Base-by-base conservation (phyloP, 2,888 invertebrate species). In the Ashinkailepas kermadecensis region DNA sequence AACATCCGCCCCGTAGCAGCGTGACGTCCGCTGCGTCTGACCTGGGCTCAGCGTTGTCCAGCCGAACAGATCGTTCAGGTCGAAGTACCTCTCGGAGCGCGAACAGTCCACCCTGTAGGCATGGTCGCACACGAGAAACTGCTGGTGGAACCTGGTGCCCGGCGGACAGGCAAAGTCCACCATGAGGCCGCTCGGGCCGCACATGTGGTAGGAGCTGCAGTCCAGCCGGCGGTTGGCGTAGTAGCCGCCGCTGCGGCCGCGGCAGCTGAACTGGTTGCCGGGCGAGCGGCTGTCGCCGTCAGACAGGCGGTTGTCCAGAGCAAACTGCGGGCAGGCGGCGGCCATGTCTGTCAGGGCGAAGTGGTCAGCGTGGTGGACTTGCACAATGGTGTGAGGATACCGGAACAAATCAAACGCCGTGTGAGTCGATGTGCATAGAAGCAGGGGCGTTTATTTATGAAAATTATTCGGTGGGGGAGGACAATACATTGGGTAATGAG, bases 101-200 rank as follows among this genome's bases (percentile, higher is more conserved):
- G 79, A 7, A 9, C 79, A 79, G 79, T 79, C 79, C 23, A 79
- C 79, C 13, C 25, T 23, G 59, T 9, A 59, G 58, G n/a, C 25
- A 25, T 79, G 25, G 58, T 79, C 79, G 79, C 79, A 79, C 23
- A 79, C 79, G 58, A 79, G 58, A 25, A 58, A 79, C 58, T 59
- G 79, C 58, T 79, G 79, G 79, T 79, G 57, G 79, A 79, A 79
- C 57, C 58, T n/a, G 23, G 79, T 79, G 59, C 23, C 58, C 13
- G 79, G 79, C 58, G 79, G 79, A 57, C 79, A 79, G 59, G 23
- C n/a, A 58, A 79, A 79, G 15, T 13, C 23, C 18, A 79, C 58
- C 12, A 11, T 2, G 23, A 11, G 57, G 9, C 81, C 81, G 7
- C 15, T 39, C 11, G 81, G 81, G 8, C 39, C 81, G 70, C 81